phyloP scores from a whole-genome alignment of 2,797 vertebrate genomes.

The Poeciliopsis presidionis region DNA sequence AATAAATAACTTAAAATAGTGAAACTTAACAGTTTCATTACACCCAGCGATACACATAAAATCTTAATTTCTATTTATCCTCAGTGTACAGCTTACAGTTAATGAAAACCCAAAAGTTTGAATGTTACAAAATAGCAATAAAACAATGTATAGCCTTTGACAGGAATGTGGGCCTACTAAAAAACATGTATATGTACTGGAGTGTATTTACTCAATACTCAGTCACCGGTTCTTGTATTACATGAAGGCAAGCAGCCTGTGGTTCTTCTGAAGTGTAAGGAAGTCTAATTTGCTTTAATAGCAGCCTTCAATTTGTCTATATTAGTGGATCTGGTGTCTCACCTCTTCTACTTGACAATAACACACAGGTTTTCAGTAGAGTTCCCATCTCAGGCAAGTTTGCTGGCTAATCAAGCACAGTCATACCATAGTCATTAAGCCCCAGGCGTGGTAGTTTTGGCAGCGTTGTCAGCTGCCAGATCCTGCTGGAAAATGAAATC shows the following conservation, averaged over 20 bases:
- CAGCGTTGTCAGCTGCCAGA: neutral
- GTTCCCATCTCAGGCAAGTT: neutral
- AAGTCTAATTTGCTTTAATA: neutral
- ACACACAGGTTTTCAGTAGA: neutral
- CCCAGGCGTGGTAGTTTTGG: neutral
- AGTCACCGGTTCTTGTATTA: neutral
- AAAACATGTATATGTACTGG: neutral
- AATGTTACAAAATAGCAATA: neutral
- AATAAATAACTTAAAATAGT: neutral
- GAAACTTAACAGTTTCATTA: neutral
- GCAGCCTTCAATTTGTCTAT: neutral
- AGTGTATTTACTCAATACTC: neutral
- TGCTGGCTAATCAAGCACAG: neutral
- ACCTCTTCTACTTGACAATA: neutral
- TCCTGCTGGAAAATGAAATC: neutral
- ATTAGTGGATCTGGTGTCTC: neutral
- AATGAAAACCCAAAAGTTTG: neutral
- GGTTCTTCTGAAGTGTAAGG: neutral
- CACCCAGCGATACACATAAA: neutral
- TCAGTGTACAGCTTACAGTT: neutral
- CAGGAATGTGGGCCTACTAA: neutral
- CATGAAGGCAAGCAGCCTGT: neutral
- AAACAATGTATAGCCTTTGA: neutral
- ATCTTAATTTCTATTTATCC: too few species aligned
- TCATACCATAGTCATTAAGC: neutral